Percentiles rank a stretch among this genome's conserved stretches.
These are phyloP conservation scores for Huso huso DNA, from an alignment of 2,797 vertebrate genomes.

Conservation along the genomic window DNA sequence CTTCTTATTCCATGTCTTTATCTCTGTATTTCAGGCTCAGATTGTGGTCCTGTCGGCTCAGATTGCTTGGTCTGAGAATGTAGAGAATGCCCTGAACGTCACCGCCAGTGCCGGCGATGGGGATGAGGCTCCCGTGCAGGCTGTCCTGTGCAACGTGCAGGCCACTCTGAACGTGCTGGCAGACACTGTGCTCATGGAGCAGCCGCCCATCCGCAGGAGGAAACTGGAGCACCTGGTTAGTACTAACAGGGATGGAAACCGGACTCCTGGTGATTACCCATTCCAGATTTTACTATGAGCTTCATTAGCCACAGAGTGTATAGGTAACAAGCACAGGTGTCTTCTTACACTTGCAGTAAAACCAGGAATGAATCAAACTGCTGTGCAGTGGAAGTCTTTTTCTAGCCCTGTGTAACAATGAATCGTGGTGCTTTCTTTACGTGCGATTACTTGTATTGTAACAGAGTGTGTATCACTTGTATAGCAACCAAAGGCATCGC, in stretches of 20 bases:
- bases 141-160: slow-evolving; percentile 79
- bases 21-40: slow-evolving; percentile 68
- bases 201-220: slow-evolving; percentile 85
- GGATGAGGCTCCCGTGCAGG: slow-evolving; percentile 65
- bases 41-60: slow-evolving; percentile 92
- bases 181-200: slow-evolving; percentile 96
- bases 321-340: no score
- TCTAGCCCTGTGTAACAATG: no score
- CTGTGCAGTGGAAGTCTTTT: no score
- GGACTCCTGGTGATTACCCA: no score
- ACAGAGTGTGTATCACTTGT: no score
- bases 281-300: no score
- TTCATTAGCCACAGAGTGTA: no score
- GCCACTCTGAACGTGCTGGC: slow-evolving; percentile 90
- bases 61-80: slow-evolving; percentile 96
- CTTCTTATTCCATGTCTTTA: neutral
- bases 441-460: no score
- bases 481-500: no score
- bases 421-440: no score
- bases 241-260: neutral
- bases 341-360: no score
- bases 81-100: slow-evolving; percentile 76
- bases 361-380: no score
- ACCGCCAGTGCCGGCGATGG: slow-evolving; percentile 51
- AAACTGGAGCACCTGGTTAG: slow-evolving; percentile 93